Evolutionary conservation across 2,888 invertebrate species (phyloP).

Genomic region (Plebejus anna): DNA sequence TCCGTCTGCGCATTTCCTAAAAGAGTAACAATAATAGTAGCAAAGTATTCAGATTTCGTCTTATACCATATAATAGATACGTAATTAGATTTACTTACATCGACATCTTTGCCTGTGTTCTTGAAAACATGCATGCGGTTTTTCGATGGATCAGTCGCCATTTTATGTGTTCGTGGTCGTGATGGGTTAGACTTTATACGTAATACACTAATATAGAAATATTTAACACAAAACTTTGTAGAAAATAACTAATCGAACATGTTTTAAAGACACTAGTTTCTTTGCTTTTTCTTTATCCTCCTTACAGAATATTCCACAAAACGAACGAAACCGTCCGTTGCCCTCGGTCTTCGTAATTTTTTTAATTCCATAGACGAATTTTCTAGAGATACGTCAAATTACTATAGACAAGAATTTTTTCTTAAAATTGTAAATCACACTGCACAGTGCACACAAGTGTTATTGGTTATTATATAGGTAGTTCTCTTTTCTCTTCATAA

Average conservation of each 20-base stretch:
- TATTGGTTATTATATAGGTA: neutral
- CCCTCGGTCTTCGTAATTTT: slow-evolving; percentile 51
- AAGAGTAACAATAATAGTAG: slow-evolving; percentile 42
- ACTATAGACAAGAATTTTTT: neutral
- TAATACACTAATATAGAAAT: slow-evolving; percentile 70
- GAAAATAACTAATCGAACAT: slow-evolving; percentile 67
- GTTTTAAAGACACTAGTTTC: slow-evolving; percentile 58
- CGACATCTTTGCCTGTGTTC: slow-evolving; percentile 99
- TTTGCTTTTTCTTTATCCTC: slow-evolving; percentile 69
- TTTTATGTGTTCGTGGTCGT: slow-evolving; percentile 78
- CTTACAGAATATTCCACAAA: slow-evolving; percentile 63
- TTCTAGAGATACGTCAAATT: slow-evolving; percentile 7
- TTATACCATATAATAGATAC: slow-evolving; percentile 14
- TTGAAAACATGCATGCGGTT: slow-evolving; percentile 96
- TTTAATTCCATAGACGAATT: slow-evolving; percentile 50
- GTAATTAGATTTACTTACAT: slow-evolving; percentile 84
- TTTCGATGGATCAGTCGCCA: slow-evolving; percentile 88
- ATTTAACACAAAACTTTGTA: slow-evolving; percentile 64
- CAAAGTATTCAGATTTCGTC: neutral
- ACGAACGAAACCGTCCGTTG: slow-evolving; percentile 63
- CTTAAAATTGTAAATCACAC: neutral
- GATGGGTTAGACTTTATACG: slow-evolving; percentile 51
- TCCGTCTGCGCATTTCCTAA: slow-evolving; percentile 97
- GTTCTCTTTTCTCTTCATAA: neutral
- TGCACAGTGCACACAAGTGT: neutral